These are phyloP conservation scores for Peromyscus nudipes DNA, from an alignment of 2,797 vertebrate species.

Conservation along the genomic window DNA sequence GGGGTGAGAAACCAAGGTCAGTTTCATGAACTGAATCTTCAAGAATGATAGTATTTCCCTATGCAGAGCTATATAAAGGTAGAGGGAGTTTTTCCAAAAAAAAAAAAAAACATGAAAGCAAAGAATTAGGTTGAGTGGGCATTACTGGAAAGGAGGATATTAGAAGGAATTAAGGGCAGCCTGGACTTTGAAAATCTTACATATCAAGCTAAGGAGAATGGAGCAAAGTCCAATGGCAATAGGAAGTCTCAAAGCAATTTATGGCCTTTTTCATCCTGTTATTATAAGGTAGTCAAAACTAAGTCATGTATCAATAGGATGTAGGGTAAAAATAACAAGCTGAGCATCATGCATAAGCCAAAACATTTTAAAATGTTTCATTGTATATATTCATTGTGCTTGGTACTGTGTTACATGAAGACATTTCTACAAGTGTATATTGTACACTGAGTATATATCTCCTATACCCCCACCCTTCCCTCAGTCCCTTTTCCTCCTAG, in stretches of 20 bases:
- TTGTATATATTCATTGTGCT: not conserved
- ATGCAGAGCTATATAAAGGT: not conserved
- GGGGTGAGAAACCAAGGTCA: slow-evolving; percentile 33
- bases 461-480: not conserved
- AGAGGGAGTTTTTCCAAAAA: slow-evolving; percentile 1
- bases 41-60: slow-evolving; percentile 64
- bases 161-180: slow-evolving; percentile 8
- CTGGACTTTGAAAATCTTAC: not conserved
- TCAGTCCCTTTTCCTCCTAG: not conserved
- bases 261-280: not conserved
- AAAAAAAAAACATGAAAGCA: slow-evolving; percentile 35
- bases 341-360: not conserved
- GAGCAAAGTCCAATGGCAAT: slow-evolving; percentile 25
- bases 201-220: slow-evolving; percentile 58
- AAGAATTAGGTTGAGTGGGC: not conserved
- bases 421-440: not conserved
- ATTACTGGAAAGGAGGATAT: slow-evolving; percentile 12
- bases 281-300: slow-evolving; percentile 31
- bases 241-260: slow-evolving; percentile 2
- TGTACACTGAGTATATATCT: not conserved
- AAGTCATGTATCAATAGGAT: not conserved
- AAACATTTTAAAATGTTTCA: not conserved
- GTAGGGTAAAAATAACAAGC: slow-evolving; percentile 51
- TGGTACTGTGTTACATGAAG: not conserved
- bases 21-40: slow-evolving; percentile 18